A percentile compares a stretch with the other conserved stretches of the same genome.
Conservation (phyloP, 2,888 invertebrate genomes). For the Apamea crenata region DNA sequence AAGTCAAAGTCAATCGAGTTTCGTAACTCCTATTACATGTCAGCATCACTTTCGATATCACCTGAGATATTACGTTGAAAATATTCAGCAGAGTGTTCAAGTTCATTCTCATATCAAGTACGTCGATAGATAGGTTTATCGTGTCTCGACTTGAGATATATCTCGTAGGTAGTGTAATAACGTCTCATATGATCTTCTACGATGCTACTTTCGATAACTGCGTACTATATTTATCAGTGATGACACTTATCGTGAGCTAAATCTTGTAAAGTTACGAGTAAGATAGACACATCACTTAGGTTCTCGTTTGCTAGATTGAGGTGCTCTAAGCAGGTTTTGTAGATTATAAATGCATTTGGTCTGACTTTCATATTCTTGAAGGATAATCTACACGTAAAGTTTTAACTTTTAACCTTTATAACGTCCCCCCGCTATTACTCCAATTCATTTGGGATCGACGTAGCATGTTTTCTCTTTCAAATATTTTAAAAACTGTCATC, state of each 20-base stretch:
- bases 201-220: slow-evolving; percentile 46
- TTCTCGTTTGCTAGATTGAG: slow-evolving; percentile 15
- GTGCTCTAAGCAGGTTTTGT: neutral
- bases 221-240: slow-evolving; percentile 35
- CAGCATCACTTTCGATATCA: slow-evolving; percentile 32
- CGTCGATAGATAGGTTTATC: slow-evolving; percentile 27
- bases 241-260: slow-evolving; percentile 29
- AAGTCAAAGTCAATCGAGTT: slow-evolving; percentile 31
- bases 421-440: neutral
- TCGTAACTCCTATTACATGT: neutral
- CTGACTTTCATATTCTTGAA: neutral
- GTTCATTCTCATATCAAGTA: slow-evolving; percentile 24
- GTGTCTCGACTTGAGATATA: slow-evolving; percentile 21
- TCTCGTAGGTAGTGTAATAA: slow-evolving; percentile 39
- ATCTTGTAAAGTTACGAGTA: slow-evolving; percentile 20
- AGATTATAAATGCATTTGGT: neutral
- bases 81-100: slow-evolving; percentile 39
- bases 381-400: neutral
- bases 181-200: slow-evolving; percentile 35
- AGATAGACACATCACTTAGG: slow-evolving; percentile 17
- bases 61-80: slow-evolving; percentile 29
- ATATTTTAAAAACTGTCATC: neutral
- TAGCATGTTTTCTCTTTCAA: neutral
- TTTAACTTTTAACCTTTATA: too few species aligned
- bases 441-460: neutral